Evolutionary conservation across 2,113 vertebrate genomes (phyloP), one percentile per base, ranked within the genome.

Genomic region (Cricetomys ansorgei): DNA sequence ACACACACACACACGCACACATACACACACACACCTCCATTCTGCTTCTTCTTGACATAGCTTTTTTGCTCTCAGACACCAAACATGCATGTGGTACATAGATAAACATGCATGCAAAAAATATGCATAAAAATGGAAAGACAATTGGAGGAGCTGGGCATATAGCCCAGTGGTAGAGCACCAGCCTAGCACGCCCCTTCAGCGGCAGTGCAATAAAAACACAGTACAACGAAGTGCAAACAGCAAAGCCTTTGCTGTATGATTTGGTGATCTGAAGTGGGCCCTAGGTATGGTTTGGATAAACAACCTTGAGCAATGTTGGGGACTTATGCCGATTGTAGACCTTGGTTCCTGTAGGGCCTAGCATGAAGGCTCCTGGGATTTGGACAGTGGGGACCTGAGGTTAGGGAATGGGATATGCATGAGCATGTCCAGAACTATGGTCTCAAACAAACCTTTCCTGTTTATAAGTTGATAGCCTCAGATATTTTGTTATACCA

Each of bases 161-260:
- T 37, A 12, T 15, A 19, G 64, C 57, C 37, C 31, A 15, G 72
- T 15, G 70, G 31, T 21, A 7, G 37, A 45, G 31, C 7, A 4
- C 4, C 34, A 7, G 19, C 10, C 17, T 21, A 70, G 62, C 21
- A 6, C 5, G n/a, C 23, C 19, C 90, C 12, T 4, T 55, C 25
- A 65, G 55, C 69, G 75, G 15, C 4, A 0, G 55, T 0, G 1
- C 21, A 6, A 10, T 11, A 23, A 12, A 6, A 27, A 50, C 16
- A 34, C 79, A 29, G n/a, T n/a, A n/a, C n/a, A n/a, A n/a, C n/a
- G n/a, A n/a, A n/a, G n/a, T n/a, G n/a, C n/a, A n/a, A n/a, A n/a
- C n/a, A n/a, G n/a, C n/a, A n/a, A n/a, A n/a, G n/a, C n/a, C n/a
- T n/a, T n/a, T n/a, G n/a, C n/a, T n/a, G n/a, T n/a, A n/a, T n/a